Evolutionary conservation across 2,888 invertebrate genomes (phyloP), one percentile per base, ranked within the genome.

Genomic region (Meta bourneti): DNA sequence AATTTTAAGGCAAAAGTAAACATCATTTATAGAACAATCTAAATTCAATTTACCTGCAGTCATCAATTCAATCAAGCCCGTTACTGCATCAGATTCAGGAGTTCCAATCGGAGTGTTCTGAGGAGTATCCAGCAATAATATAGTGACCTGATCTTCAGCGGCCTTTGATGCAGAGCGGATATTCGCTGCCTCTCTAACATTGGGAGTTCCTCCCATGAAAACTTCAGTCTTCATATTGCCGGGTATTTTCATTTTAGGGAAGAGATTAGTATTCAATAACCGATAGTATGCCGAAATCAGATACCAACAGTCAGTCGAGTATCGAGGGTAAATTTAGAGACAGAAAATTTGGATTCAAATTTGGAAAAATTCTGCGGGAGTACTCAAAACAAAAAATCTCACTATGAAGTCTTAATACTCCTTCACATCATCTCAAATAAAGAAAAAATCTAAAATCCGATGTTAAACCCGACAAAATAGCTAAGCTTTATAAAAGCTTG

Each of bases 121-220:
- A 13, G 92, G 92, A 9, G 92, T 89, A 86, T 92, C 92, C 77
- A 90, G 83, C 72, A 92, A 61, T 49, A 92, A 52, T 19, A 92
- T 77, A 8, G 89, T 51, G 16, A 86, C 80, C 34, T 82, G 34
- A 87, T 89, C 88, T 6, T 77, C 54, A 7, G n/a, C 9, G n/a
- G 80, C 52, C 79, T 87, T 87, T 13, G 79, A 34, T 34, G 49
- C 19, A 6, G 87, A 82, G 61, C 49, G 78, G 61, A 80, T n/a
- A 48, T 34, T 85, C 19, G 90, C 49, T n/a, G 77, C 48, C 49
- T 71, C 78, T 61, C 52, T 49, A 19, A 87, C n/a, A 61, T 61
- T 61, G 8, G 48, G 79, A 19, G 80, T 84, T 61, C 75, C 77
- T 49, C 83, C 80, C 81, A 89, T 51, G 77, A 85, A 92, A 54